phyloP scores from a whole-genome alignment of 2,113 vertebrate genomes.

The Callaeas wilsoni region DNA sequence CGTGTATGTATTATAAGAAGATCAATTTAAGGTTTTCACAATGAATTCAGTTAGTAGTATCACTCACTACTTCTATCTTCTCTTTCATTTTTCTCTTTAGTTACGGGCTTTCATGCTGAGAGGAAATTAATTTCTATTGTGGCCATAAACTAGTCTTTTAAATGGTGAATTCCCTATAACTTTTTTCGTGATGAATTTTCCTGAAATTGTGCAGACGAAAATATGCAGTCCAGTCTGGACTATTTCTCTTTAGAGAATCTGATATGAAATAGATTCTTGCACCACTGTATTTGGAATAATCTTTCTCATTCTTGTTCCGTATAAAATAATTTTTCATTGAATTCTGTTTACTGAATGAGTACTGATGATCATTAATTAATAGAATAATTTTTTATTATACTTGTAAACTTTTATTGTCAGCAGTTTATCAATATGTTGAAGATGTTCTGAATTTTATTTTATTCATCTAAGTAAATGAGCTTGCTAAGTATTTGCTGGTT shows the following conservation, averaged over 20 bases:
- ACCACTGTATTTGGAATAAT: background rate
- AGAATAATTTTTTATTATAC: background rate
- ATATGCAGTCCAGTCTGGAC: background rate
- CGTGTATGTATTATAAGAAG: accelerated
- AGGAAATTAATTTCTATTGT: background rate
- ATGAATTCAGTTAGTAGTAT: background rate
- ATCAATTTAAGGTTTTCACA: background rate
- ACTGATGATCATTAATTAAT: background rate
- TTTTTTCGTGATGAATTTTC: background rate
- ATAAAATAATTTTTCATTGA: background rate
- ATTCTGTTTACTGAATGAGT: background rate
- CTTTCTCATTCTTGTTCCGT: background rate
- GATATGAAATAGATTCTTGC: background rate
- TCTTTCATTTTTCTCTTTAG: background rate
- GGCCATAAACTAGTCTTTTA: background rate
- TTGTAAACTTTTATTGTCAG: background rate
- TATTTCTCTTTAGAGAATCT: background rate
- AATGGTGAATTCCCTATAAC: background rate
- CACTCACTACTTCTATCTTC: background rate
- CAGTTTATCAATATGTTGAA: background rate
- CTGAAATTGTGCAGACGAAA: background rate
- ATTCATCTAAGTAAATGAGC: background rate
- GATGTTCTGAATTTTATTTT: background rate
- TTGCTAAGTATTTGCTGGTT: background rate
- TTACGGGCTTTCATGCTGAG: background rate